phyloP scores from a whole-genome alignment of 2,888 invertebrate species.

The Adela reaumurella region DNA sequence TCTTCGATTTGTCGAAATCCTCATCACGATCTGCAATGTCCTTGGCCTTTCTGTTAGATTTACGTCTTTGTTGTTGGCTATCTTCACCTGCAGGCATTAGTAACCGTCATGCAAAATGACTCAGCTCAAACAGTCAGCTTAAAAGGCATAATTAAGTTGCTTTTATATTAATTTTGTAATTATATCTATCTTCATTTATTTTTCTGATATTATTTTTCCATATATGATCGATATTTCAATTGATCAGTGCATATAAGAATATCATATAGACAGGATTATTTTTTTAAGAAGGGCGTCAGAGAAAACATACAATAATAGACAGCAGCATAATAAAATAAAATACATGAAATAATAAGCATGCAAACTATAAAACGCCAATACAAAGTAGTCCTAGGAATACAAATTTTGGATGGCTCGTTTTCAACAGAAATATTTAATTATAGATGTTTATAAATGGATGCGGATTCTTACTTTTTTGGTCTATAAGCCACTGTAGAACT shows the following conservation, averaged over 20 bases:
- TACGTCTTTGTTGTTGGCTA: slow-evolving; percentile 44
- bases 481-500: slow-evolving; percentile 93
- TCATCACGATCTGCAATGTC: slow-evolving; percentile 51
- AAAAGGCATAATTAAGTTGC: slow-evolving; percentile 37
- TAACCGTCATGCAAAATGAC: slow-evolving; percentile 59
- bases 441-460: slow-evolving; percentile 48
- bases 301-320: neutral
- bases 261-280: neutral
- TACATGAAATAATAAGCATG: neutral
- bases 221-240: slow-evolving; percentile 17
- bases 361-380: neutral
- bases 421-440: slow-evolving; percentile 17
- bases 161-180: slow-evolving; percentile 19
- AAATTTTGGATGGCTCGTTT: neutral
- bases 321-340: neutral
- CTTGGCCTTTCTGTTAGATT: slow-evolving; percentile 46
- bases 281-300: neutral
- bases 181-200: slow-evolving; percentile 15
- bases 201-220: slow-evolving; percentile 22
- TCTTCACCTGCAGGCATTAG: slow-evolving; percentile 61
- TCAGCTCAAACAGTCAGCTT: slow-evolving; percentile 51
- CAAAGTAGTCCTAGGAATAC: neutral
- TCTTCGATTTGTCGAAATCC: slow-evolving; percentile 23
- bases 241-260: slow-evolving; percentile 18
- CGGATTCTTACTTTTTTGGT: slow-evolving; percentile 92